phyloP scores from a whole-genome alignment of 2,888 invertebrate species.

The Microdon myrmicae region DNA sequence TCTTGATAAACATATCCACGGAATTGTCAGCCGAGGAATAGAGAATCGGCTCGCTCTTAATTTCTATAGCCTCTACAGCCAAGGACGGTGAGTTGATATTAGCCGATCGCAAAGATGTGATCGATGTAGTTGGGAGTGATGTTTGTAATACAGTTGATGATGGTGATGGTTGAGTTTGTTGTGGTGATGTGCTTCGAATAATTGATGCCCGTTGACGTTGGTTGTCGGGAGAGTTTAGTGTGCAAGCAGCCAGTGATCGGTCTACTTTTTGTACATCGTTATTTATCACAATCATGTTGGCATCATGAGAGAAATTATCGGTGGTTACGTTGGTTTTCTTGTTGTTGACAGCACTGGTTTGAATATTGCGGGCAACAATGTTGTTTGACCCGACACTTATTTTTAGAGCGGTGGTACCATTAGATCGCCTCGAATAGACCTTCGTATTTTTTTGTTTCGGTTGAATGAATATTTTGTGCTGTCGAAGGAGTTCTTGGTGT shows the following conservation, averaged over 20 bases:
- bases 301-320: conserved; percentile 57
- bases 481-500: conserved; percentile 58
- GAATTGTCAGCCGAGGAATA: conserved; percentile 65
- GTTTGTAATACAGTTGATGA: too few relatives aligned
- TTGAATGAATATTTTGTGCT: conserved; percentile 39
- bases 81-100: conserved; percentile 62
- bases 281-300: conserved; percentile 62
- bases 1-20: conserved; percentile 66
- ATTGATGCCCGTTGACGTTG: too few relatives aligned
- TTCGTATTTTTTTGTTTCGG: conserved; percentile 31
- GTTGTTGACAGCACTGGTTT: conserved; percentile 53
- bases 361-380: too few relatives aligned
- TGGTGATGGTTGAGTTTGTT: too few relatives aligned
- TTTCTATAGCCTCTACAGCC: conserved; percentile 63
- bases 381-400: too few relatives aligned
- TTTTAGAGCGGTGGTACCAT: too few relatives aligned
- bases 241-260: conserved; percentile 63
- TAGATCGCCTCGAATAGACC: too few relatives aligned
- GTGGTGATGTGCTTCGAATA: too few relatives aligned
- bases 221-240: too few relatives aligned
- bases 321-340: conserved; percentile 64
- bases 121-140: conserved; percentile 35
- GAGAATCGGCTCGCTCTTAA: conserved; percentile 65
- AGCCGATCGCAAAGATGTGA: conserved; percentile 36
- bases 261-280: conserved; percentile 63